These are phyloP conservation scores for Drosophila tani DNA, from an alignment of 1,140 invertebrate species.

Conservation along the genomic window DNA sequence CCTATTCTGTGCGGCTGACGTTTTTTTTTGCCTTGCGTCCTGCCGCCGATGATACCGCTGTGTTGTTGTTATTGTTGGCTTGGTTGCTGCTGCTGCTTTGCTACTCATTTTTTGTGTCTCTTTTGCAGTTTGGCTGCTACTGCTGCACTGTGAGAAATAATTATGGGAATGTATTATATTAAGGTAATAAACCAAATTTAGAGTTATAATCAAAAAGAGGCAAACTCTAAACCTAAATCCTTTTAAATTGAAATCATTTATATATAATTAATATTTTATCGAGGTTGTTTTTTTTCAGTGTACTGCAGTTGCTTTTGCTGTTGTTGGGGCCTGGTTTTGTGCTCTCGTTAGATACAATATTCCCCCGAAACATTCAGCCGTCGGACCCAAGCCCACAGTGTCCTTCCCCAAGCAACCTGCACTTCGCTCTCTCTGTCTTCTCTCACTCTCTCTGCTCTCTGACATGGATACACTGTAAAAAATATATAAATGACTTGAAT, in stretches of 20 bases:
- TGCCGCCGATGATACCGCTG: constrained; percentile 34
- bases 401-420: neutral
- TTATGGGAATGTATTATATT: neutral
- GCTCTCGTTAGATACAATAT: constrained; percentile 54
- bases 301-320: constrained; percentile 5
- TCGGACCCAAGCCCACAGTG: constrained; percentile 4
- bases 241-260: neutral
- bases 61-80: constrained; percentile 20
- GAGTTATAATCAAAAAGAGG: too few relatives aligned
- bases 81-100: constrained; percentile 10
- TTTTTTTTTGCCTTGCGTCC: constrained; percentile 3
- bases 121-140: neutral
- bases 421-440: neutral
- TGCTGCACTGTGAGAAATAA: neutral
- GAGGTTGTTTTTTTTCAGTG: neutral
- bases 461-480: neutral
- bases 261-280: neutral
- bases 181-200: neutral
- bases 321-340: constrained; percentile 35
- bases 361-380: constrained; percentile 11
- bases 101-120: neutral
- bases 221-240: too few relatives aligned
- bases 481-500: too few relatives aligned
- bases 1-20: constrained; percentile 9
- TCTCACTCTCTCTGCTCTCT: neutral